Evolutionary conservation across 1,140 invertebrate genomes (phyloP).

Genomic region (Drosophila repletoides): DNA sequence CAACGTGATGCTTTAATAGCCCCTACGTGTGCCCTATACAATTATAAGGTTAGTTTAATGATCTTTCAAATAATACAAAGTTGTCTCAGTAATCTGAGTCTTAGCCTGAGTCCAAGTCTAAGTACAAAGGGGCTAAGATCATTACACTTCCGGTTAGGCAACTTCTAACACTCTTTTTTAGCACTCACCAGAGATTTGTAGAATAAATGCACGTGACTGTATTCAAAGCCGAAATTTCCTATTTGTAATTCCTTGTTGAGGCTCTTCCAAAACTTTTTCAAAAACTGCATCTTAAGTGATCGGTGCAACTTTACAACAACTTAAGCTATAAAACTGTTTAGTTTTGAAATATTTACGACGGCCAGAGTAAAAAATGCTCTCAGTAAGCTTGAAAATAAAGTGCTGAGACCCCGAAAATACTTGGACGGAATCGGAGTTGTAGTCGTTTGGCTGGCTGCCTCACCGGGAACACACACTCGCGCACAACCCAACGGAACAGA

Average conservation of each 20-base stretch:
- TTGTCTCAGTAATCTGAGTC: not conserved
- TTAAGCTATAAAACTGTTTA: not conserved
- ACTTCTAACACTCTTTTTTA: not conserved
- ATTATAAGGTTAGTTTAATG: not conserved
- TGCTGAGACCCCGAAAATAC: not conserved
- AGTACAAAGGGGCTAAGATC: not conserved
- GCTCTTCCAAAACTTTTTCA: constrained; percentile 61
- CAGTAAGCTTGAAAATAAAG: constrained; percentile 36
- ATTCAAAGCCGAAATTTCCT: constrained; percentile 68
- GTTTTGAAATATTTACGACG: not conserved
- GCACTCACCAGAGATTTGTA: constrained; percentile 73
- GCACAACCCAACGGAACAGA: constrained; percentile 27
- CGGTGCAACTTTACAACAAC: not conserved
- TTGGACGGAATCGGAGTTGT: constrained; percentile 6
- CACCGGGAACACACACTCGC: constrained; percentile 9
- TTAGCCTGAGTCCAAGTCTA: not conserved
- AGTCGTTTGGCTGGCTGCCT: not conserved
- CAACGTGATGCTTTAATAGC: constrained; percentile 14
- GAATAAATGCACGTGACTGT: constrained; percentile 68
- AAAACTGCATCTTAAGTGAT: constrained; percentile 57
- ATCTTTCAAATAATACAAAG: constrained; percentile 4
- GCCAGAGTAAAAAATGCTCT: not conserved
- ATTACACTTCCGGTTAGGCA: not conserved
- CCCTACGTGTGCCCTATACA: constrained; percentile 7
- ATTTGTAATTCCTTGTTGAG: constrained; percentile 65